Evolutionary conservation across 2,888 invertebrate genomes (phyloP).

Genomic region (Poecilus cupreus): DNA sequence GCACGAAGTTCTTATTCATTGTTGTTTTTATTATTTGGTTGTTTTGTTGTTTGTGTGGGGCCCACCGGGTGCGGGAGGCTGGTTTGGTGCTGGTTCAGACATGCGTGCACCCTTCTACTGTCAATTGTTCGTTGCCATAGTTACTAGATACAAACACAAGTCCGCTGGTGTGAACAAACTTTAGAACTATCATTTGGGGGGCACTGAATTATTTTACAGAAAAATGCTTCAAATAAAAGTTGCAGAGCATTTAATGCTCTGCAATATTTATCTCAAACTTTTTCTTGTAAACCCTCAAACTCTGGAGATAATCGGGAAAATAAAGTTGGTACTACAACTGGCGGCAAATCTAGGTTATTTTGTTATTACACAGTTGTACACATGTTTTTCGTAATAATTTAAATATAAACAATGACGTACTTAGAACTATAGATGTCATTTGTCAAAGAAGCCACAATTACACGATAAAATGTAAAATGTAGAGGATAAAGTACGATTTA

Average conservation of each 20-base stretch:
- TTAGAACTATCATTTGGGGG: too few relatives aligned
- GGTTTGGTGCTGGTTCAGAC: slow-evolving; percentile 4
- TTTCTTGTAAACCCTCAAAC: too few relatives aligned
- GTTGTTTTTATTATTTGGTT: background rate
- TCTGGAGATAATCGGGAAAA: too few relatives aligned
- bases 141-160: background rate
- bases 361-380: background rate
- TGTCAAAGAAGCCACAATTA: background rate
- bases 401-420: background rate
- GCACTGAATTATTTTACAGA: too few relatives aligned
- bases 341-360: too few relatives aligned
- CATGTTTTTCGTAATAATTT: background rate
- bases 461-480: background rate
- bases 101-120: background rate
- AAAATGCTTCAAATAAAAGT: too few relatives aligned
- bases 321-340: too few relatives aligned
- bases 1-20: background rate
- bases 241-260: too few relatives aligned
- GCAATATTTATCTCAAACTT: too few relatives aligned
- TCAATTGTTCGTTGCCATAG: slow-evolving; percentile 16
- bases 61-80: background rate
- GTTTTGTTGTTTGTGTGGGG: background rate
- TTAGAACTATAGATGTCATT: background rate
- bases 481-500: background rate
- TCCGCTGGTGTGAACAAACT: too few relatives aligned